A percentile compares a stretch with the other conserved stretches of the same genome.
Conservation (phyloP, 2,888 invertebrate species). For the Meloe dianella region DNA sequence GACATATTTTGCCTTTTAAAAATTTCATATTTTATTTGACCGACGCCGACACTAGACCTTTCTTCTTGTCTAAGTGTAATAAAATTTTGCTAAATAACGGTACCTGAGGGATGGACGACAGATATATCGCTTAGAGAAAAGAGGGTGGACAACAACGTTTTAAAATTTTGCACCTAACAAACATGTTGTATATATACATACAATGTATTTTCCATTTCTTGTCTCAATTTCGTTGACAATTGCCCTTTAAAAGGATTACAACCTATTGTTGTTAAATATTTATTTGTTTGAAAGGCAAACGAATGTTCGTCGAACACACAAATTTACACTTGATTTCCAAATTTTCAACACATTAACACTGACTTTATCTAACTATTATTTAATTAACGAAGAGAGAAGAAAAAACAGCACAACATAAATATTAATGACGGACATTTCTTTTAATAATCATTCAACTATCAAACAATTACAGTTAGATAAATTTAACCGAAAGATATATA, state of each 20-base stretch:
- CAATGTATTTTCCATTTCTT: too few species aligned
- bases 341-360: background rate
- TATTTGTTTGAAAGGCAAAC: background rate
- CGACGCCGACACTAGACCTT: background rate
- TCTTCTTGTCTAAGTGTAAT: background rate
- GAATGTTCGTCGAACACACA: background rate
- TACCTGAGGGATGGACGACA: too few species aligned
- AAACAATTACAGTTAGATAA: background rate
- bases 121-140: too few species aligned
- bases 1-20: too few species aligned
- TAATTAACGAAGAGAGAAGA: background rate
- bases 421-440: background rate
- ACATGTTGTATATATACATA: background rate
- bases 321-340: background rate
- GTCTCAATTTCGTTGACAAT: background rate
- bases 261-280: background rate
- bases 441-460: too few species aligned
- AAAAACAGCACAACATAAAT: background rate
- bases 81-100: slow-evolving; percentile 4
- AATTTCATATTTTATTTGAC: background rate
- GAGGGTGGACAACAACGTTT: background rate
- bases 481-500: too few species aligned
- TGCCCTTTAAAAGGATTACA: background rate
- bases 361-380: background rate
- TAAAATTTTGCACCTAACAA: background rate